Evolutionary conservation across 2,113 vertebrate species (phyloP), one percentile per base, ranked within the genome.

Genomic region (Clinocottus analis): DNA sequence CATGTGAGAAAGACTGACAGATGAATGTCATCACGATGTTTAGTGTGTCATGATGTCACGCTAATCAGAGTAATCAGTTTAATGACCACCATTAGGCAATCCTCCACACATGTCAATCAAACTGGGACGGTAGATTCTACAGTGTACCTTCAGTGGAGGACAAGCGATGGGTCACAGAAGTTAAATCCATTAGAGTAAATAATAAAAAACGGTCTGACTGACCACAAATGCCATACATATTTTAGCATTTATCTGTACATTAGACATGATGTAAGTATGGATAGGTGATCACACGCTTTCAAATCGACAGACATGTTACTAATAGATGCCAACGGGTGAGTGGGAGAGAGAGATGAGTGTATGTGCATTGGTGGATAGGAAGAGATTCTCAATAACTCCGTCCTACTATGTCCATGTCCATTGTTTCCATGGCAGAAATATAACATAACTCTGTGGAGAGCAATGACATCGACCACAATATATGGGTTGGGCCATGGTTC

Each of bases 41-140:
- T 5, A 43, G 45, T 6, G 23, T 60, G 79, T 63, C 55, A 29
- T 33, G 12, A 66, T 66, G 83, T 66, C 58, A 31, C 37, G 2
- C 33, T 71, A 73, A 82, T 84, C 39, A 56, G 49, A n/a, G 14
- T 74, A 67, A 82, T 77, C 55, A 72, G 3, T 25, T 45, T 82
- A 85, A 85, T 76, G 79, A 74, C 70, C 55, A 51, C 39, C 35
- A 69, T 76, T 58, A 74, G 37, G 51, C 75, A 49, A 37, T 47
- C 66, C 31, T 37, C 17, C 35, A 21, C 66, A 75, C 7, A 33
- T 37, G 79, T 73, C 73, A 80, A 65, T 89, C 82, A 85, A 49
- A 75, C 39, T 12, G 13, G 8, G 55, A 17, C 2, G 41, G 23
- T 45, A 49, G 55, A 47, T 31, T 65, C 35, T 45, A 14, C 33